Base-by-base conservation (phyloP, 1,140 invertebrate genomes). In the Cyrtorhinus lividipennis region DNA sequence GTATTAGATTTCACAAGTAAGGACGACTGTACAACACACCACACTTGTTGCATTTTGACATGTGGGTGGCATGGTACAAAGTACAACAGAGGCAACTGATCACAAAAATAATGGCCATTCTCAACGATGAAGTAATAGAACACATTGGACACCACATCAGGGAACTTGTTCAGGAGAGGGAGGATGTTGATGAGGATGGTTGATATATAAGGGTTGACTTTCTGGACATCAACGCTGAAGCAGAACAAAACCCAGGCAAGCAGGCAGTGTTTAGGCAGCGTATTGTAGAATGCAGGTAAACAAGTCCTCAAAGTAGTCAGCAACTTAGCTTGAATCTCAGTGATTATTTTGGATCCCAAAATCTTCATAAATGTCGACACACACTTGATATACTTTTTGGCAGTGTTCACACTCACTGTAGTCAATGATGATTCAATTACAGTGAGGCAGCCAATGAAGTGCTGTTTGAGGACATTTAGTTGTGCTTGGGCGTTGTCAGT, bases 121-220 rank as follows among this genome's bases (percentile, higher is more conserved):
- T 83, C 79, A 0, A 90, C 72, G 22, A 95, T 81, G 1, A 95
- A 75, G 68, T 83, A 92, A 45, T 85, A 80, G 64, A 93, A 84
- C 66, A 95, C 84, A 53, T 81, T 75, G 59, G 86, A 85, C 5
- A 90, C 82, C 72, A 88, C 80, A 38, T 80, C 73, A 0, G 83
- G 82, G 68, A 82, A 81, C 20, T 75, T 74, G 27, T 83, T 74
- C 1, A 90, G 72, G 53, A 94, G 75, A 1, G 90, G 84, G 24
- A 89, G 73, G 20, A 96, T 73, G 0, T 88, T 89, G 10, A 90
- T 84, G 56, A 89, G 84, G 64, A 96, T 86, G 61, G 87, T 87
- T 22, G 87, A 83, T 64, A 95, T 71, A 64, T 93, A 75, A 1
- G 86, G 82, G 0, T 88, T 88, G 24, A 95, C 72, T 10, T 83